Conservation (phyloP, 2,888 invertebrate species). For the Cabera pusaria region DNA sequence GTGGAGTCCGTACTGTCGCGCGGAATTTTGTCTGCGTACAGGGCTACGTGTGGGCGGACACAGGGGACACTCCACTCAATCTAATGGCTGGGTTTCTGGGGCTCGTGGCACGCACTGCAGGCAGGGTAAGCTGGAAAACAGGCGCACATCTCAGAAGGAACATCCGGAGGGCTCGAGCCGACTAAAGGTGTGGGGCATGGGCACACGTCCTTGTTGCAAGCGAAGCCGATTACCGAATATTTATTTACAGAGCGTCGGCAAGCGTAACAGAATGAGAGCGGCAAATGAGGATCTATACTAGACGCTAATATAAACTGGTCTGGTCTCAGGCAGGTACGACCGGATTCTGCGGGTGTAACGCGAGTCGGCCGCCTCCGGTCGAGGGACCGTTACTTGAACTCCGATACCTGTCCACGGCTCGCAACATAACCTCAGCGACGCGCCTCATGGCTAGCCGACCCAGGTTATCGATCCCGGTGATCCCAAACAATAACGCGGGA, state of each 20-base stretch:
- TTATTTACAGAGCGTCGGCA: slow-evolving; percentile 73
- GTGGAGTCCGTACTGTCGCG: slow-evolving; percentile 78
- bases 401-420: slow-evolving; percentile 70
- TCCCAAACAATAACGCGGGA: slow-evolving; percentile 74
- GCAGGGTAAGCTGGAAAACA: slow-evolving; percentile 85
- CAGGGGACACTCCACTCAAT: slow-evolving; percentile 84
- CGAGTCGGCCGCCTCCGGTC: slow-evolving; percentile 63
- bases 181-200: slow-evolving; percentile 73
- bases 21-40: slow-evolving; percentile 82
- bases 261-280: slow-evolving; percentile 78
- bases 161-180: slow-evolving; percentile 75
- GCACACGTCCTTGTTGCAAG: slow-evolving; percentile 63
- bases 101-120: slow-evolving; percentile 83
- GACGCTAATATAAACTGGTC: slow-evolving; percentile 73
- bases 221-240: slow-evolving; percentile 74
- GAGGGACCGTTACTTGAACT: slow-evolving; percentile 81
- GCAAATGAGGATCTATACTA: slow-evolving; percentile 78
- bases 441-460: slow-evolving; percentile 81
- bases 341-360: slow-evolving; percentile 75
- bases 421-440: slow-evolving; percentile 80
- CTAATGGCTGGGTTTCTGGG: slow-evolving; percentile 83
- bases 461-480: slow-evolving; percentile 81
- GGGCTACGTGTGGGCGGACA: slow-evolving; percentile 80
- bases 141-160: slow-evolving; percentile 81
- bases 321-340: slow-evolving; percentile 68